Percentiles rank a stretch among this genome's conserved stretches.
Conservation (phyloP, 2,113 vertebrate genomes). For the Spea multiplicata region DNA sequence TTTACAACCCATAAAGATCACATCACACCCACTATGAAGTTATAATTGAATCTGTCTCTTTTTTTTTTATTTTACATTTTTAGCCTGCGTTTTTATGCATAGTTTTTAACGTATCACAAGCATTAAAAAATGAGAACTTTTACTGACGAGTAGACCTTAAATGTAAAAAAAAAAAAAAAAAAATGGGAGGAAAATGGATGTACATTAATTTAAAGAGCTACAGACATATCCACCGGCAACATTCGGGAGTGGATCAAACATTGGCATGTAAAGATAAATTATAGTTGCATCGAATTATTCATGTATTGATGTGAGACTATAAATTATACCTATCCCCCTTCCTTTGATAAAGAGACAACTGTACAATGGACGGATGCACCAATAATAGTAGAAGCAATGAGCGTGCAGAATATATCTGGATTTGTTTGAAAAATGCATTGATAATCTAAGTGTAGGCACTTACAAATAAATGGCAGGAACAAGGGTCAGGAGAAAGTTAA, state of each 20-base stretch:
- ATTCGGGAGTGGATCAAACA: slow-evolving; percentile 21
- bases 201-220: slow-evolving; percentile 12
- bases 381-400: slow-evolving; percentile 9
- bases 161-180: background rate
- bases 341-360: slow-evolving; percentile 28
- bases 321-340: slow-evolving; percentile 19
- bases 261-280: slow-evolving; percentile 30
- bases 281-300: slow-evolving; percentile 27
- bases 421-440: slow-evolving; percentile 15
- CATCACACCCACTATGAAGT: background rate
- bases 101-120: background rate
- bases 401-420: background rate
- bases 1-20: background rate
- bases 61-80: background rate
- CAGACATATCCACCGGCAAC: slow-evolving; percentile 16
- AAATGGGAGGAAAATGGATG: background rate
- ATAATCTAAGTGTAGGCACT: slow-evolving; percentile 9
- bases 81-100: background rate
- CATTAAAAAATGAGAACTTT: too few relatives aligned
- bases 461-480: slow-evolving; percentile 23
- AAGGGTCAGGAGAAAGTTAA: slow-evolving; percentile 28
- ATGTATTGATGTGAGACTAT: slow-evolving; percentile 30
- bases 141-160: too few relatives aligned
- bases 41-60: background rate
- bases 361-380: slow-evolving; percentile 17